A percentile compares a stretch with the other conserved stretches of the same genome.
Evolutionary conservation across 2,888 invertebrate species (phyloP).

Genomic region (Pyrgus malvae): DNA sequence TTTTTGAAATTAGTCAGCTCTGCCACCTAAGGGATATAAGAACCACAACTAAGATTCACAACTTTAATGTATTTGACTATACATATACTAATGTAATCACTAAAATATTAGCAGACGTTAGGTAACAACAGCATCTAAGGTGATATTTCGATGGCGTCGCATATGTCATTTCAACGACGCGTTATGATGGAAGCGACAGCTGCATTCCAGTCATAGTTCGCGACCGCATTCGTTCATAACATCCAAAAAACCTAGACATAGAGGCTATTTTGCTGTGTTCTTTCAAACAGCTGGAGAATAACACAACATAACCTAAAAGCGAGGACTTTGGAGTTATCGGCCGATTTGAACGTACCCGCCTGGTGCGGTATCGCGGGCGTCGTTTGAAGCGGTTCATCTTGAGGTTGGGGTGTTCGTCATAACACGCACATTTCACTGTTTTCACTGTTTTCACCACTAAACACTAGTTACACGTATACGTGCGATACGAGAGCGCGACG

Average conservation of each 20-base stretch:
- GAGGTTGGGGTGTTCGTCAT: conserved; percentile 64
- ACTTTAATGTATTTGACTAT: too few relatives aligned
- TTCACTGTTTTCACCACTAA: conserved; percentile 42
- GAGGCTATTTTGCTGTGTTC: not conserved
- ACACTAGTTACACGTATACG: conserved; percentile 32
- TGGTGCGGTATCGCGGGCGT: conserved; percentile 55
- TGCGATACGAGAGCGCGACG: conserved; percentile 41
- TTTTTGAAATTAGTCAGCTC: too few relatives aligned
- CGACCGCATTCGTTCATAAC: conserved; percentile 15
- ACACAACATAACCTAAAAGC: conserved; percentile 14
- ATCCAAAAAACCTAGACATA: not conserved
- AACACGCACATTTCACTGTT: conserved; percentile 54
- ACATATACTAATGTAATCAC: too few relatives aligned
- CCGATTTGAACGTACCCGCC: conserved; percentile 50
- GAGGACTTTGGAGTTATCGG: not conserved
- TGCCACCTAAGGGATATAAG: too few relatives aligned
- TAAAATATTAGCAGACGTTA: conserved; percentile 10
- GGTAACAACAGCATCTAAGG: conserved; percentile 9
- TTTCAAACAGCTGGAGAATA: conserved; percentile 11
- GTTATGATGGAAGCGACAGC: conserved; percentile 20
- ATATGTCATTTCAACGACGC: not conserved
- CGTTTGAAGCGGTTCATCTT: conserved; percentile 62
- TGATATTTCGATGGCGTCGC: conserved; percentile 1
- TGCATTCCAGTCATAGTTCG: conserved; percentile 13
- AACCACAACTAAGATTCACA: too few relatives aligned